phyloP scores from a whole-genome alignment of 1,140 invertebrate genomes.

The Drosophila bipectinata region DNA sequence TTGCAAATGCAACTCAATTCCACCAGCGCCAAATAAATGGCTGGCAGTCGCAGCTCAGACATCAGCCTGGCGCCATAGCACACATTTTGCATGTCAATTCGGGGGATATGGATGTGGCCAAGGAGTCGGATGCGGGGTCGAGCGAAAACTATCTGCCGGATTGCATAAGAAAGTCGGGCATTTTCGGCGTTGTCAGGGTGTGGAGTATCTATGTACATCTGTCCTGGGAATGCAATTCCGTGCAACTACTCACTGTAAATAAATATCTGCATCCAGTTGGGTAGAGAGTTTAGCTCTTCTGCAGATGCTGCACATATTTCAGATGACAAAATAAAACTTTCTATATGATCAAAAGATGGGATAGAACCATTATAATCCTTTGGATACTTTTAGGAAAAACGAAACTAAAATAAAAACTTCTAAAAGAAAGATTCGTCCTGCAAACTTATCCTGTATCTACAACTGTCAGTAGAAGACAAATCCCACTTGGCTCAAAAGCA shows the following conservation, averaged over 20 bases:
- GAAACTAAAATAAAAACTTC: neutral
- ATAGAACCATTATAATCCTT: neutral
- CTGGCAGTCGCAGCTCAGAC: slow-evolving; percentile 49
- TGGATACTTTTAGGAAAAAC: neutral
- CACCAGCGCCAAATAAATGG: slow-evolving; percentile 66
- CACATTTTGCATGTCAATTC: slow-evolving; percentile 76
- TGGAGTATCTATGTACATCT: slow-evolving; percentile 31
- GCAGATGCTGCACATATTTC: neutral
- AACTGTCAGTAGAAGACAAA: neutral
- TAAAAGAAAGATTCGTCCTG: too few species aligned
- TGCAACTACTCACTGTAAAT: slow-evolving; percentile 20
- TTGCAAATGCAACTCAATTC: slow-evolving; percentile 57
- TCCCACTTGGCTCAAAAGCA: slow-evolving; percentile 7
- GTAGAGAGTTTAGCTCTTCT: neutral
- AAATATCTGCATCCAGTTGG: slow-evolving; percentile 41
- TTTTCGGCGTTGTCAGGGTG: slow-evolving; percentile 23
- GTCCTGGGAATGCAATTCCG: slow-evolving; percentile 29
- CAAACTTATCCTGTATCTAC: neutral
- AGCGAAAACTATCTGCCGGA: slow-evolving; percentile 57
- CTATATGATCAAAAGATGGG: too few species aligned
- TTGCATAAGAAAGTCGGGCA: slow-evolving; percentile 71
- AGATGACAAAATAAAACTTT: neutral
- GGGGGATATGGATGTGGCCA: slow-evolving; percentile 8
- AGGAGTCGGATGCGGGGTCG: slow-evolving; percentile 11
- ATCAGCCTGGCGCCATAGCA: slow-evolving; percentile 41